Evolutionary conservation across 2,888 invertebrate species (phyloP), one percentile per base, ranked within the genome.

Genomic region (Tipula helvola): DNA sequence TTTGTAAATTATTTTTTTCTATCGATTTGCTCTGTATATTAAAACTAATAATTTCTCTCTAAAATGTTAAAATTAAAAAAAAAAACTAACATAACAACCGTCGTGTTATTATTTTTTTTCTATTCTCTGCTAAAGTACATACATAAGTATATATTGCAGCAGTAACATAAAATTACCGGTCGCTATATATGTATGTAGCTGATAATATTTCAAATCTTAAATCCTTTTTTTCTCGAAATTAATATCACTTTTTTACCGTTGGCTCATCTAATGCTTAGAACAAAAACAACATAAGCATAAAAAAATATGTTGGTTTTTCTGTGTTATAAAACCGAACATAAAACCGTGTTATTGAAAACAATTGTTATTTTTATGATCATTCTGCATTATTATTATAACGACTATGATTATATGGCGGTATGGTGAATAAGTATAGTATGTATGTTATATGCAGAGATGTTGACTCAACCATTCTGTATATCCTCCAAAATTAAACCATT

Each of bases 161-260:
- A 71, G 71, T 71, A 71, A 71, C 71, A 71, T 71, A 71, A 71
- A 71, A 71, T 71, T 71, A 71, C 71, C 71, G 71, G 71, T 71
- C 71, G 71, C 71, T 71, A 28, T 28, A n/a, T n/a, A n/a, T n/a
- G n/a, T n/a, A 28, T 28, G 28, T 71, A 71, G 71, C 71, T 71
- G 71, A 28, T 28, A 71, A 10, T 71, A 71, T 71, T 71, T 71
- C 71, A 71, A 71, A 71, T 71, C 71, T 28, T 71, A 28, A 71
- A 71, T 71, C 71, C 71, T 71, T 71, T 71, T 28, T 10, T 71
- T 57, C 5, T 18, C 52, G 3, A 71, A 71, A 71, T 71, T 71
- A 71, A 71, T 71, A 28, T 71, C 18, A 28, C 5, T 71, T 57
- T 71, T 71, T 28, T 28, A 28, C 28, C 28, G 28, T 28, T n/a